phyloP scores from a whole-genome alignment of 2,888 invertebrate genomes.

The Drosophila subquinaria region DNA sequence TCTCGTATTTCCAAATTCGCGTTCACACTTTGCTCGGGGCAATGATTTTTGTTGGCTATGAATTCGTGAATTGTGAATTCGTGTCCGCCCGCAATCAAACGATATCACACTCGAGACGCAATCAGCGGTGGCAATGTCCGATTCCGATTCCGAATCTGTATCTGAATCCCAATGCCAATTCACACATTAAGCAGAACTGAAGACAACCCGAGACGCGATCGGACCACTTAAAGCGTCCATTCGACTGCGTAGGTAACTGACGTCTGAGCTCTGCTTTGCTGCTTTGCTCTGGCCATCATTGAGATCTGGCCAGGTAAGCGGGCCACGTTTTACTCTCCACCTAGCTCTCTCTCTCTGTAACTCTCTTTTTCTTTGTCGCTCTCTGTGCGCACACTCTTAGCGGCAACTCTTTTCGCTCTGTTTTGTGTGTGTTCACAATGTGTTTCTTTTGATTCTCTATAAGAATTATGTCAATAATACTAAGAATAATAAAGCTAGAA shows the following conservation, averaged over 20 bases:
- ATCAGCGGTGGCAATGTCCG: slow-evolving; percentile 36
- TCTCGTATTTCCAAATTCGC: slow-evolving; percentile 16
- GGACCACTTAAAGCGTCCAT: slow-evolving; percentile 49
- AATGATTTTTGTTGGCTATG: slow-evolving; percentile 5
- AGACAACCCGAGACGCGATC: slow-evolving; percentile 38
- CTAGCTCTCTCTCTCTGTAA: background rate
- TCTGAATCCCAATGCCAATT: slow-evolving; percentile 34
- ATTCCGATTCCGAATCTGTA: slow-evolving; percentile 18
- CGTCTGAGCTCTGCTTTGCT: slow-evolving; percentile 42
- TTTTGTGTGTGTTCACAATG: slow-evolving; percentile 2
- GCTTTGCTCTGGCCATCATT: background rate
- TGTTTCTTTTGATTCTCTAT: slow-evolving; percentile 3
- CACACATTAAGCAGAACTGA: slow-evolving; percentile 25
- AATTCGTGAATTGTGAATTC: slow-evolving; percentile 11
- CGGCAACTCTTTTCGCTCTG: slow-evolving; percentile 2
- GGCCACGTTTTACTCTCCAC: slow-evolving; percentile 5
- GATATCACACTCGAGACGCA: slow-evolving; percentile 19
- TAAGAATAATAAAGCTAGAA: background rate
- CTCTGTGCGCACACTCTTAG: slow-evolving; percentile 22
- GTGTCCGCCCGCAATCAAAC: slow-evolving; percentile 24
- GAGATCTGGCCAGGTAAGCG: slow-evolving; percentile 28
- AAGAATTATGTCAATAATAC: background rate
- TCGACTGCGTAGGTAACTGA: slow-evolving; percentile 68
- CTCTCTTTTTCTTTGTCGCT: background rate
- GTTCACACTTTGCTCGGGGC: slow-evolving; percentile 20